phyloP scores from a whole-genome alignment of 1,140 invertebrate genomes.

The Gryllus bimaculatus region DNA sequence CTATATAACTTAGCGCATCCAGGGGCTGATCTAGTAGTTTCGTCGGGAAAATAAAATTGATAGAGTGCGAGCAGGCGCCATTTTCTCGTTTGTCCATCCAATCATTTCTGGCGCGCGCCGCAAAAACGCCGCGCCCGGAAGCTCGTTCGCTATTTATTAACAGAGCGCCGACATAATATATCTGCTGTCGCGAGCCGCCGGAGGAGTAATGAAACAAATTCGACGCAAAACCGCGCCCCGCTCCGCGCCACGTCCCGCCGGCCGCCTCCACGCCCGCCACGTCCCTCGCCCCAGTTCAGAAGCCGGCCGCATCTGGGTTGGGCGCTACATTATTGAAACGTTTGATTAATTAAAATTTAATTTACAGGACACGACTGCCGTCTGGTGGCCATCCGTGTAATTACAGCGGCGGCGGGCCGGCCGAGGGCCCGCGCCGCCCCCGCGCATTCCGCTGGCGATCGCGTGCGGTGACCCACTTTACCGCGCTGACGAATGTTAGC shows the following conservation, averaged over 20 bases:
- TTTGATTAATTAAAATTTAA: slow-evolving; percentile 6
- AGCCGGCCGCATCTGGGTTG: neutral
- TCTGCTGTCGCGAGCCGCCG: neutral
- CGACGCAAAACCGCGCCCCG: neutral
- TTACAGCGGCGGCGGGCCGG: neutral
- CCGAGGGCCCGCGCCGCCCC: no score
- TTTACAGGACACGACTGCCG: neutral
- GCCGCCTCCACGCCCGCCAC: neutral
- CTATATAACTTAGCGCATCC: no score
- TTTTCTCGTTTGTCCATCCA: neutral
- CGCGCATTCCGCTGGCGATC: neutral
- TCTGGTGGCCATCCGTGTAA: slow-evolving; percentile 2
- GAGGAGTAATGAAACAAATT: slow-evolving; percentile 1
- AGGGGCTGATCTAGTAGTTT: neutral
- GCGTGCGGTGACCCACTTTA: neutral
- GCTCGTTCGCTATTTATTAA: neutral
- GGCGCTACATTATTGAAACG: slow-evolving; percentile 3
- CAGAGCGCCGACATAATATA: neutral
- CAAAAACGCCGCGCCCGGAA: neutral
- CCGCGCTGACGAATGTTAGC: neutral
- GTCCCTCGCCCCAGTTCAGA: neutral
- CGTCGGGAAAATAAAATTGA: no score
- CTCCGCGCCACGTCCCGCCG: neutral
- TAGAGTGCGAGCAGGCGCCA: neutral
- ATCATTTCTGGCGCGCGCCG: neutral